These are phyloP conservation scores for Pyrrhia umbra DNA, from an alignment of 2,888 invertebrate species.

Conservation along the genomic window DNA sequence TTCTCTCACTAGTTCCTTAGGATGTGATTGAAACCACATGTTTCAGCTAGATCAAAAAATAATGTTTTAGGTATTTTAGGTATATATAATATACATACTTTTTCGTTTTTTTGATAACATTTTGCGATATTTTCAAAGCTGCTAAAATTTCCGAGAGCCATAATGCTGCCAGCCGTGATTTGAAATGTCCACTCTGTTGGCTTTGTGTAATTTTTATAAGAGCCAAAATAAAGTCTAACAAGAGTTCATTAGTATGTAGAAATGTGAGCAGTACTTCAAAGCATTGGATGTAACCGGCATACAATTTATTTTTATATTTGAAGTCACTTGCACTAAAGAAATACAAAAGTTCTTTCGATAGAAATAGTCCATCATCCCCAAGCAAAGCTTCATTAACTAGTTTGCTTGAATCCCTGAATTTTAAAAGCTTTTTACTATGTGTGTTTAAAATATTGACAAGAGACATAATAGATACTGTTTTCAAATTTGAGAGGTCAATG, in stretches of 20 bases:
- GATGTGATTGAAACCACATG: too few species aligned
- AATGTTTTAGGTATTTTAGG: too few species aligned
- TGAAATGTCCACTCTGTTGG: conserved; percentile 69
- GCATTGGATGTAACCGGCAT: conserved; percentile 77
- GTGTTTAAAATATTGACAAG: conserved; percentile 73
- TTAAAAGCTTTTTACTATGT: conserved; percentile 74
- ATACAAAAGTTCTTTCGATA: conserved; percentile 78
- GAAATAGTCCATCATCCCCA: conserved; percentile 77
- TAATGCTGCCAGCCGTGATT: conserved; percentile 83
- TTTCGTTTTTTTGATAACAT: conserved; percentile 72
- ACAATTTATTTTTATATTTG: conserved; percentile 67
- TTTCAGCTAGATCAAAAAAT: too few species aligned
- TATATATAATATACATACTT: conserved; percentile 69
- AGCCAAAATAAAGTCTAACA: conserved; percentile 84
- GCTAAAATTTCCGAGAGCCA: conserved; percentile 88
- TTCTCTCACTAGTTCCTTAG: too few species aligned
- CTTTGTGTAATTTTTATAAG: conserved; percentile 82
- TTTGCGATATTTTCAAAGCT: conserved; percentile 81
- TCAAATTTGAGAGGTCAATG: conserved; percentile 76
- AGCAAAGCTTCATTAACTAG: conserved; percentile 76
- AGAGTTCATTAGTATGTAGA: conserved; percentile 86
- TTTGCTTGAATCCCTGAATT: conserved; percentile 64
- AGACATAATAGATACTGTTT: conserved; percentile 73
- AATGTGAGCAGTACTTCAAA: conserved; percentile 90
- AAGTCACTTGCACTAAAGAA: conserved; percentile 71